Evolutionary conservation across 2,888 invertebrate species (phyloP).

Genomic region (Eilema caniola): DNA sequence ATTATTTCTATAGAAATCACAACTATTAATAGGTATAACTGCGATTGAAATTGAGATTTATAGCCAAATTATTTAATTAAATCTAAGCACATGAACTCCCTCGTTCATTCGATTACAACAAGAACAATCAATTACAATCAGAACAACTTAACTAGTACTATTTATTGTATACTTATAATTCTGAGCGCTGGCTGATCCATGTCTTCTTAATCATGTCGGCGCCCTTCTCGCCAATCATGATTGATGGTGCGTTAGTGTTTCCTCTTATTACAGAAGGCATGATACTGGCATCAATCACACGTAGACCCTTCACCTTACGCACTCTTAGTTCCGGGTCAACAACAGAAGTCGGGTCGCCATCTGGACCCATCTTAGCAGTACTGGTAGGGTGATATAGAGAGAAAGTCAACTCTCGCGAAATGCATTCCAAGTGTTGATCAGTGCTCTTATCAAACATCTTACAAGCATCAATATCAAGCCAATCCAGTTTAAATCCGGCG

Average conservation of each 20-base stretch:
- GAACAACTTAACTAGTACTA: neutral
- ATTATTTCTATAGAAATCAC: too few relatives aligned
- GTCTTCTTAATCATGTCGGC: slow-evolving; percentile 84
- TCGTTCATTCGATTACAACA: neutral
- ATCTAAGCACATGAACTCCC: neutral
- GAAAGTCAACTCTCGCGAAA: slow-evolving; percentile 81
- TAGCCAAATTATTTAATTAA: neutral
- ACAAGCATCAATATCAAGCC: slow-evolving; percentile 86
- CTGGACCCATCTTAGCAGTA: slow-evolving; percentile 85
- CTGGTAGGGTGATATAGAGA: slow-evolving; percentile 87
- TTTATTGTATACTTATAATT: slow-evolving; percentile 24
- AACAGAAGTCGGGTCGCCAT: slow-evolving; percentile 79
- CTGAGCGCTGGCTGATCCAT: slow-evolving; percentile 62
- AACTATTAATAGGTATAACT: too few relatives aligned
- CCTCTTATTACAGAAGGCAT: slow-evolving; percentile 87
- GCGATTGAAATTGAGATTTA: too few relatives aligned
- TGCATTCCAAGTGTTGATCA: slow-evolving; percentile 91
- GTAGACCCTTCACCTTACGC: slow-evolving; percentile 78
- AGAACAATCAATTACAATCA: too few relatives aligned
- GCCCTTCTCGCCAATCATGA: slow-evolving; percentile 88
- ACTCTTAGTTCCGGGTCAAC: slow-evolving; percentile 84
- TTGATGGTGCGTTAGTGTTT: slow-evolving; percentile 86
- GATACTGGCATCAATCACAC: slow-evolving; percentile 87
- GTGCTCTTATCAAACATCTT: slow-evolving; percentile 81
- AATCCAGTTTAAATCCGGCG: slow-evolving; percentile 84